Conservation (phyloP, 2,888 invertebrate species). For the Drosophila kambysellisi region DNA sequence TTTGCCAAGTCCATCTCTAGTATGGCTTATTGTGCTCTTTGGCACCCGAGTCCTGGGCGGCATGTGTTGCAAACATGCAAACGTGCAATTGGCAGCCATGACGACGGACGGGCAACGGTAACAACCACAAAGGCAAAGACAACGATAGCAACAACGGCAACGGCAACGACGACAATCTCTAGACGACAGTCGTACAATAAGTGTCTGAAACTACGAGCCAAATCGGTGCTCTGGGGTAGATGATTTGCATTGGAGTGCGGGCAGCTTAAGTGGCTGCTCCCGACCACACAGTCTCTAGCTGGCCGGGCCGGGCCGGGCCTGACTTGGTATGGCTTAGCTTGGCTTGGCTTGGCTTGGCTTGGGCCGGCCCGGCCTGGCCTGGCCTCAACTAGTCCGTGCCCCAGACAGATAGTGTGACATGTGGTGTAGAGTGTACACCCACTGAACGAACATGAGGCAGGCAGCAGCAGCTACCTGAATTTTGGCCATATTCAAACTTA, state of each 20-base stretch:
- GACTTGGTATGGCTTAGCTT: constrained; percentile 9
- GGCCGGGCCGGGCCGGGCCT: constrained; percentile 12
- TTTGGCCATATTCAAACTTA: constrained; percentile 58
- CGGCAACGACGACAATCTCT: constrained; percentile 40
- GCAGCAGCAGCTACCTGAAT: constrained; percentile 49
- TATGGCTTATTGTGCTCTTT: constrained; percentile 4
- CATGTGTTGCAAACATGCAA: constrained; percentile 69
- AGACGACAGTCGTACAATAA: constrained; percentile 62
- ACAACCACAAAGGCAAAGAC: constrained; percentile 32
- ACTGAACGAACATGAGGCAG: constrained; percentile 11
- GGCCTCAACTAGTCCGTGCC: neutral
- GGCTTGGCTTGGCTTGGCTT: neutral
- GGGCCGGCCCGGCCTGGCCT: constrained; percentile 4
- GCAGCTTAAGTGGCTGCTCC: constrained; percentile 63
- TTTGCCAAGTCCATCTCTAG: constrained; percentile 42
- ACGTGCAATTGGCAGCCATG: constrained; percentile 65
- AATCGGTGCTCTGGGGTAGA: constrained; percentile 71
- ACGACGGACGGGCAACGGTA: constrained; percentile 41
- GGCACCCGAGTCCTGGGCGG: constrained; percentile 57
- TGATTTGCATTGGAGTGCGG: constrained; percentile 69
- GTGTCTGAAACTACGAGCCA: constrained; percentile 64
- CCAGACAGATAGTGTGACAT: constrained; percentile 41
- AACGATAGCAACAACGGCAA: neutral
- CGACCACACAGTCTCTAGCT: constrained; percentile 34
- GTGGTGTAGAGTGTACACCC: constrained; percentile 46